Evolutionary conservation across 2,888 invertebrate species (phyloP), one percentile per base, ranked within the genome.

Genomic region (Argyresthia goedartella): DNA sequence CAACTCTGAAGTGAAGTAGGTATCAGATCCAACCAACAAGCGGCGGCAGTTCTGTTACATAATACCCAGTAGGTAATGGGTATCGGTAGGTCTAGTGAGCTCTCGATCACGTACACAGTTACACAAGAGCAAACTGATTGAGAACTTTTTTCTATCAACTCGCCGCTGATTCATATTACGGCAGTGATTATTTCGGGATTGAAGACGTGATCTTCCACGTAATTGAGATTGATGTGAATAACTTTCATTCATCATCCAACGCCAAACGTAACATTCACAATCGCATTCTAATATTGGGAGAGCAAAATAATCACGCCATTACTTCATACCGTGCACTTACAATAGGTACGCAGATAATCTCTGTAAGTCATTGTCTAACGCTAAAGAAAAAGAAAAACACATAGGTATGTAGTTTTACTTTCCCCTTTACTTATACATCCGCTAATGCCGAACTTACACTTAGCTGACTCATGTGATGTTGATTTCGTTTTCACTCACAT

Each of bases 341-440:
- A 59, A 25, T 25, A 25, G 25, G 56, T 59, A 56, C 52, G 55
- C 52, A 51, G 61, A 62, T 67, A 65, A 64, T 66, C 64, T 66
- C 62, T 60, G 58, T 63, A 60, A 62, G 63, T 63, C 61, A 67
- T 74, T 76, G 71, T 77, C 67, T 73, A 63, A 68, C 54, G 56
- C 58, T 57, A 56, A 67, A 63, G 67, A 71, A 78, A 73, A 77
- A 67, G 75, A 78, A 79, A 82, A 82, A 80, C 78, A 85, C 82
- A 84, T 73, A n/a, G n/a, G n/a, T n/a, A n/a, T n/a, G n/a, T n/a
- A 81, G 67, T 70, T 74, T 76, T 65, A 84, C 85, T 86, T 86
- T 85, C 85, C 81, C 82, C 81, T 81, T 75, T 76, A 75, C 71
- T 80, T 78, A 61, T 6, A 25, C 67, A 72, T 71, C 71, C 73